Evolutionary conservation across 2,113 vertebrate species (phyloP), one percentile per base, ranked within the genome.

Genomic region (Psittacula cyanocephala): DNA sequence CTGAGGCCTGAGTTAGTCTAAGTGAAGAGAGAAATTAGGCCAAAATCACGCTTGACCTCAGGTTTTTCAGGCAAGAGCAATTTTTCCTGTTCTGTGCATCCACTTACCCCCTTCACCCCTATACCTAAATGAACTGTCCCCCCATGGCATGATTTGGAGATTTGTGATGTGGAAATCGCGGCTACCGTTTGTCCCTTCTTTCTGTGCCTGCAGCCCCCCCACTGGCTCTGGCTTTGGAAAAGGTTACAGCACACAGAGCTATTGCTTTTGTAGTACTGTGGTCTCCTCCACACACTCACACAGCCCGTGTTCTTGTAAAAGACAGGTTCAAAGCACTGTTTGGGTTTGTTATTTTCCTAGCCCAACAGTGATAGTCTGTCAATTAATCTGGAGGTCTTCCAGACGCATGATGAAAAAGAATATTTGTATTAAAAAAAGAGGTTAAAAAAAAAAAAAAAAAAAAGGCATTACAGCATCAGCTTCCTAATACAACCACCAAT

Each of bases 191-290:
- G 17, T 37, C 37, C 52, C 10, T 0, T 3, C 7, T 37, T 80
- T 28, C 67, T 8, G 11, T 3, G 35, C 22, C 3, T 50, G 33
- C 15, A 6, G 13, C 39, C 11, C 47, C 6, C 17, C 6, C 5
- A 4, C 14, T 8, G 8, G 8, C 15, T 27, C 52, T 43, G 31
- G 39, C 43, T 91, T 72, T 75, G 19, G 46, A 33, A 89, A 43
- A 16, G 8, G 27, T n/a, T 27, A 3, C 10, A 33, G 9, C 25
- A 25, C 0, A 0, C 0, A 16, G 13, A 5, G 3, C 2, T 82
- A 10, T 13, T n/a, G 19, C 7, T 15, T 67, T 39, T 24, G 7
- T 9, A 74, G 18, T 1, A 1, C 41, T 17, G 11, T 27, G 25
- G 31, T 28, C n/a, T 46, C 68, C 35, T 63, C 72, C 13, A 5